phyloP scores from a whole-genome alignment of 23 tunicate species.

The Phallusia fumigata region DNA sequence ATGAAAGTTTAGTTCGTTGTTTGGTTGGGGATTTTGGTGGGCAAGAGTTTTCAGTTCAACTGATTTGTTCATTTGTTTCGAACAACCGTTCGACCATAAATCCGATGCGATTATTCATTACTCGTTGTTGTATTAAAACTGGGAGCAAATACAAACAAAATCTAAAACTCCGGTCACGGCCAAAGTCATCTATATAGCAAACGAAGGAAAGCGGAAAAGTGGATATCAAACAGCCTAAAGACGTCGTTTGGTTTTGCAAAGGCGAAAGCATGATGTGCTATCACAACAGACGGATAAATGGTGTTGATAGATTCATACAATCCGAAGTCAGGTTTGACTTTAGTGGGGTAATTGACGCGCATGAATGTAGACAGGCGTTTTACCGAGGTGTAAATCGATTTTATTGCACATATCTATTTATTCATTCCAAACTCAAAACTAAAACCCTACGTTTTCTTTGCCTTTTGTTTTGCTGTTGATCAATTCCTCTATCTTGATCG shows the following conservation, averaged over 20 bases:
- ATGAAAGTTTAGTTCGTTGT: too few species aligned
- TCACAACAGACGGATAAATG: neutral
- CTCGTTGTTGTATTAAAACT: too few species aligned
- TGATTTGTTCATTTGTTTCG: too few species aligned
- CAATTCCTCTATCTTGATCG: too few species aligned
- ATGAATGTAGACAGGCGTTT: neutral
- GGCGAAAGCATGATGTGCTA: neutral
- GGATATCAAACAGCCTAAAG: neutral
- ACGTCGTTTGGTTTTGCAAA: neutral
- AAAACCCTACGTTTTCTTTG: too few species aligned
- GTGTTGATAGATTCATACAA: neutral
- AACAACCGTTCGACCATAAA: too few species aligned
- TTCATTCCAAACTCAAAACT: too few species aligned
- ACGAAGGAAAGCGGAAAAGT: neutral
- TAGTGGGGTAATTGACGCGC: neutral
- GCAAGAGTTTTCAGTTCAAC: too few species aligned
- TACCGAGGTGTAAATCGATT: neutral
- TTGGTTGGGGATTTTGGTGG: too few species aligned
- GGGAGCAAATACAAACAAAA: neutral
- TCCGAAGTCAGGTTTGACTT: neutral
- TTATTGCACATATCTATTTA: neutral
- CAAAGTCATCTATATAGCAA: neutral
- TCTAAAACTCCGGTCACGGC: neutral
- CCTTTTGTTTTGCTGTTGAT: too few species aligned
- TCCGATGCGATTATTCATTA: too few species aligned